phyloP scores from a whole-genome alignment of 1,140 invertebrate species.

The Hylyphantes graminicola region DNA sequence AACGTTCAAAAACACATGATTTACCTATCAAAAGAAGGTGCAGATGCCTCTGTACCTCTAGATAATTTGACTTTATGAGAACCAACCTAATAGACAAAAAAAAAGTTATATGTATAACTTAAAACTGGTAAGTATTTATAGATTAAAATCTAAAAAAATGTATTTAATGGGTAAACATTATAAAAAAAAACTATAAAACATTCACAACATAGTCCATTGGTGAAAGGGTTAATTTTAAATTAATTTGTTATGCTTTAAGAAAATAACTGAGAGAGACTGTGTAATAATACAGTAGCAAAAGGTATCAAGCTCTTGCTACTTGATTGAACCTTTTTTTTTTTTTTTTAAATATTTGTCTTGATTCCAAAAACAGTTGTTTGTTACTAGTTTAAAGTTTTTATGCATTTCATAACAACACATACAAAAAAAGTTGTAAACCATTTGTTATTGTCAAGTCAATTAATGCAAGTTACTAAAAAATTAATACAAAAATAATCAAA shows the following conservation, averaged over 20 bases:
- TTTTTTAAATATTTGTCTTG: too few species aligned
- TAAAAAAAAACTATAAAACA: neutral
- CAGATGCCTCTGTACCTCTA: slow-evolving; percentile 90
- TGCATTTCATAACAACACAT: neutral
- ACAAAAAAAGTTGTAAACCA: too few species aligned
- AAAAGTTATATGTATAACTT: slow-evolving; percentile 4
- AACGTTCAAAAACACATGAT: neutral
- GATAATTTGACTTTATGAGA: slow-evolving; percentile 99
- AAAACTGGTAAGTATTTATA: neutral
- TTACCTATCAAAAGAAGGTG: slow-evolving; percentile 84
- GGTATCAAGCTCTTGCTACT: too few species aligned
- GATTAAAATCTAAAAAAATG: neutral
- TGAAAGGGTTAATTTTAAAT: too few species aligned
- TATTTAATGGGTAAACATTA: neutral
- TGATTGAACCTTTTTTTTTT: too few species aligned
- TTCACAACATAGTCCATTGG: too few species aligned
- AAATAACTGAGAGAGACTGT: too few species aligned
- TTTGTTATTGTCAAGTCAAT: neutral
- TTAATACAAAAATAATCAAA: neutral
- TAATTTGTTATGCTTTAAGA: too few species aligned
- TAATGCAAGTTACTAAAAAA: neutral
- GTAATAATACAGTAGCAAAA: too few species aligned
- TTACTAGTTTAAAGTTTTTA: neutral
- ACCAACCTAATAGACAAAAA: slow-evolving; percentile 79
- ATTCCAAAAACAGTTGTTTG: too few species aligned